These are phyloP conservation scores for Melieria omissa DNA, from an alignment of 2,888 invertebrate species.

Conservation along the genomic window DNA sequence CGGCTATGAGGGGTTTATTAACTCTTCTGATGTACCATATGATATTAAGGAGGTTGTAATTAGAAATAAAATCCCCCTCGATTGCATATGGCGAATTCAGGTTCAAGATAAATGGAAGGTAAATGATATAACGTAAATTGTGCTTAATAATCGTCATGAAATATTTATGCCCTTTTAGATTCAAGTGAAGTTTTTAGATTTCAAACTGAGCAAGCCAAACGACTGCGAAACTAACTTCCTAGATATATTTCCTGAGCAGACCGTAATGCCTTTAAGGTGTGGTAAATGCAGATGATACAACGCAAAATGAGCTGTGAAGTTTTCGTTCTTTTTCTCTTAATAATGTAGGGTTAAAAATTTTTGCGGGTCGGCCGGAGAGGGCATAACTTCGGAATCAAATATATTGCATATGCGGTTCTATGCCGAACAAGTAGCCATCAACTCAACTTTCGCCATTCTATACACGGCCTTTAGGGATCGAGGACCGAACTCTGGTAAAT, in stretches of 20 bases:
- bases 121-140: constrained; percentile 47
- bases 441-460: constrained; percentile 76
- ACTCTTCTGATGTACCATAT: constrained; percentile 70
- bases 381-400: constrained; percentile 75
- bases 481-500: constrained; percentile 15
- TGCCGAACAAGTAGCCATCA: constrained; percentile 72
- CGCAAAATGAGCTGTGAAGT: constrained; percentile 8
- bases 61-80: constrained; percentile 72
- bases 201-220: constrained; percentile 77
- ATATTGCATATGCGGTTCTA: constrained; percentile 81
- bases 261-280: constrained; percentile 72
- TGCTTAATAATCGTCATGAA: neutral
- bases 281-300: constrained; percentile 30
- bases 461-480: constrained; percentile 79
- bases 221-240: constrained; percentile 83
- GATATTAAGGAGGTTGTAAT: constrained; percentile 69
- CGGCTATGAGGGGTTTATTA: constrained; percentile 71
- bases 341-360: constrained; percentile 74
- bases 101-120: constrained; percentile 76
- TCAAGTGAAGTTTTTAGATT: constrained; percentile 75
- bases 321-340: constrained; percentile 23
- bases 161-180: constrained; percentile 68
- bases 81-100: constrained; percentile 80
- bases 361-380: constrained; percentile 88
- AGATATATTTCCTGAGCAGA: constrained; percentile 76